Conservation (phyloP, 1,140 invertebrate genomes). For the Asobara japonica region DNA sequence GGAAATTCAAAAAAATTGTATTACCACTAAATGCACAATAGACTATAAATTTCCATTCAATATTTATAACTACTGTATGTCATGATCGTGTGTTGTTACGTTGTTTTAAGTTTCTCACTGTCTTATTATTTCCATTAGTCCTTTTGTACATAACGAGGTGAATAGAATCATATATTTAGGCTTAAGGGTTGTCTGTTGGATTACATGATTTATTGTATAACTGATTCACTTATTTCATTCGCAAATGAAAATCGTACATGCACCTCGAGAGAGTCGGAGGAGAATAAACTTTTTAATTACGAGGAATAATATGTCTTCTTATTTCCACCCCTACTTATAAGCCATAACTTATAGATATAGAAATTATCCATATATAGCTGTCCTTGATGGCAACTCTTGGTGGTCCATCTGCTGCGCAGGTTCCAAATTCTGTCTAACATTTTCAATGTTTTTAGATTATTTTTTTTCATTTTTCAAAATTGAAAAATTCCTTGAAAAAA, state of each 20-base stretch:
- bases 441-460: too few relatives aligned
- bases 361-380: not conserved
- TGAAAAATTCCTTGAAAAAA: too few relatives aligned
- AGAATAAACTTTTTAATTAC: not conserved
- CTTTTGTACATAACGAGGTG: conserved; percentile 40
- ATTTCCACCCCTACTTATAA: too few relatives aligned
- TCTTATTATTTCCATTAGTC: conserved; percentile 31
- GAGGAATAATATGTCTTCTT: not conserved
- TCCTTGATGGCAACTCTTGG: not conserved
- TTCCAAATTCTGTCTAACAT: too few relatives aligned
- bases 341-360: not conserved
- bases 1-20: too few relatives aligned
- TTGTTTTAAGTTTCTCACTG: conserved; percentile 39
- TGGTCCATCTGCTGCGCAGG: too few relatives aligned
- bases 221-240: conserved; percentile 41
- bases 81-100: conserved; percentile 46
- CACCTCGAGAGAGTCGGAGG: not conserved
- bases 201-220: conserved; percentile 51
- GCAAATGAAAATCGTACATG: not conserved
- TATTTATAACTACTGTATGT: conserved; percentile 19
- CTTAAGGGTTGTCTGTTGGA: conserved; percentile 55
- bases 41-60: too few relatives aligned
- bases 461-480: too few relatives aligned
- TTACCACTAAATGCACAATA: too few relatives aligned
- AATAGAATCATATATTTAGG: conserved; percentile 51